Conservation (phyloP, 2,797 vertebrate species). For the Lagodon rhomboides region DNA sequence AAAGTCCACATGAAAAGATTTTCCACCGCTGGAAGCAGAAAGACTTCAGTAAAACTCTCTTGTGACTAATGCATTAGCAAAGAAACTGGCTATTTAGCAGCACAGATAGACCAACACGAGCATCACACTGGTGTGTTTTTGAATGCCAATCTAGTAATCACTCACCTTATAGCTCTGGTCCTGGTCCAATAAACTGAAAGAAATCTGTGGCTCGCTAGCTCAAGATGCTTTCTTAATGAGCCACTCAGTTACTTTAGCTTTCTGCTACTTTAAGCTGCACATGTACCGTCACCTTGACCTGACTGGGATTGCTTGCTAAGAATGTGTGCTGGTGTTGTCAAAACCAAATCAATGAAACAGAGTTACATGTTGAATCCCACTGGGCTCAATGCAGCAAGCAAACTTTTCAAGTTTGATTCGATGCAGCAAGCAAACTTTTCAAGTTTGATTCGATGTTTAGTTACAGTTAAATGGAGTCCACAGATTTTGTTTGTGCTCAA, state of each 20-base stretch:
- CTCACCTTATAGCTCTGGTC: background rate
- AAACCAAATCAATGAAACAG: too few relatives aligned
- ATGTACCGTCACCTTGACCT: too few relatives aligned
- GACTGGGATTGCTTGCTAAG: too few relatives aligned
- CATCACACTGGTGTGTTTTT: background rate
- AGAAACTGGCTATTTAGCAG: background rate
- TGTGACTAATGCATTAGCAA: background rate
- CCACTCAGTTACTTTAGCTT: background rate
- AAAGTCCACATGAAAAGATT: background rate
- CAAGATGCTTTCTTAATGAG: too few relatives aligned
- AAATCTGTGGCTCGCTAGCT: background rate
- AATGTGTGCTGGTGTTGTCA: too few relatives aligned
- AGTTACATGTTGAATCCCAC: too few relatives aligned
- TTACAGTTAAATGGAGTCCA: background rate
- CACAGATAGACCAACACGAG: background rate
- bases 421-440: background rate
- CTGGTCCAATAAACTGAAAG: background rate
- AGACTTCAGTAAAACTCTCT: background rate
- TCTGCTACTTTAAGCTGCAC: background rate
- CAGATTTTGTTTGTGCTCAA: background rate
- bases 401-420: background rate
- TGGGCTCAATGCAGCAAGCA: background rate
- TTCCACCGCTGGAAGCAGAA: background rate
- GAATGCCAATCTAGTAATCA: background rate
- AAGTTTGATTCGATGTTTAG: background rate